Percentiles rank a stretch among this genome's conserved stretches.
These are phyloP conservation scores for Anneissia japonica DNA, from an alignment of 35 echinoderm and acorn worm species.

Conservation along the genomic window DNA sequence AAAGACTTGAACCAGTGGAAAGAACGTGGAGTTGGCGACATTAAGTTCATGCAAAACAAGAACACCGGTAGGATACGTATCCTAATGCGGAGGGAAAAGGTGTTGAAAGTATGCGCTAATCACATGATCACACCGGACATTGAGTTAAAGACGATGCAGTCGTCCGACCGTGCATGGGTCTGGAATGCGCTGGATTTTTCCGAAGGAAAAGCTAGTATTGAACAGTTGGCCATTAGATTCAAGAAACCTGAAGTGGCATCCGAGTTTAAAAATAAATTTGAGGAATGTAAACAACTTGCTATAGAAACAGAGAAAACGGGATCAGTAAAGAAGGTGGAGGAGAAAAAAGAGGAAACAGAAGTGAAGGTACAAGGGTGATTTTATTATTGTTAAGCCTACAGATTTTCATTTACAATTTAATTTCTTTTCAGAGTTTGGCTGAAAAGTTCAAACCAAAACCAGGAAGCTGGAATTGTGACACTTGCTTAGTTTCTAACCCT, in stretches of 20 bases:
- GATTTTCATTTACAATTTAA: too few relatives aligned
- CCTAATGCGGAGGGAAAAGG: conserved; percentile 71
- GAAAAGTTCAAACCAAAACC: conserved; percentile 11
- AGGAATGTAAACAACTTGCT: conserved; percentile 18
- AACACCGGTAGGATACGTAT: conserved; percentile 41
- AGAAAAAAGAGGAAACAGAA: not conserved
- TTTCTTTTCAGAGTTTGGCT: not conserved
- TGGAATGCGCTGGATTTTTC: conserved; percentile 74
- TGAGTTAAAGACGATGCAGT: conserved; percentile 39
- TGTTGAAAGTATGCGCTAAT: conserved; percentile 71
- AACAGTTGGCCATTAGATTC: conserved; percentile 84
- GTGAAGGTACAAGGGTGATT: too few relatives aligned
- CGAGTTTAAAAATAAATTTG: conserved; percentile 51
- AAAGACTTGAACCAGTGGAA: conserved; percentile 44
- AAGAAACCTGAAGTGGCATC: conserved; percentile 43
- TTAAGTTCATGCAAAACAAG: conserved; percentile 52
- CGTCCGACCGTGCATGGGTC: conserved; percentile 70
- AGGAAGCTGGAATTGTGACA: conserved; percentile 32
- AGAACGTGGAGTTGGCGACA: conserved; percentile 66
- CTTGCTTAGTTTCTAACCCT: not conserved
- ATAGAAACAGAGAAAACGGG: not conserved
- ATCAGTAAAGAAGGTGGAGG: not conserved
- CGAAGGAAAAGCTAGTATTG: conserved; percentile 43
- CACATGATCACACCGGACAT: conserved; percentile 62
- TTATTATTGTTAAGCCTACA: too few relatives aligned